Conservation (phyloP, 37 sponge, comb jelly and placozoan genomes). For the Crambe crambe region DNA sequence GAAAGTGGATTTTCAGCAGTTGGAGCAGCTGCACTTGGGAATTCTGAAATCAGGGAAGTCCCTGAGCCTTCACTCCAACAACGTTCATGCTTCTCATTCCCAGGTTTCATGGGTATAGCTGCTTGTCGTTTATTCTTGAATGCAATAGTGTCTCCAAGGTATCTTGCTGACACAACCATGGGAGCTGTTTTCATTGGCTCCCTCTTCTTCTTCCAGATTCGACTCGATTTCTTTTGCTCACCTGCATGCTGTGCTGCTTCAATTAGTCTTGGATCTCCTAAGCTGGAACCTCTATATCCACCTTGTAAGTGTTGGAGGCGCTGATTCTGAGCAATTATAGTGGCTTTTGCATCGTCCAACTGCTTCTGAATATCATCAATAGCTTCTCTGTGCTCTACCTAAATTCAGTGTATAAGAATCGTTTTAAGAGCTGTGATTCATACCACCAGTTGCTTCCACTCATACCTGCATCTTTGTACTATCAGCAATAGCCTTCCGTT, state of each 20-base stretch:
- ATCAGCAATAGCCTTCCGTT: neutral
- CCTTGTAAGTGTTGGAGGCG: neutral
- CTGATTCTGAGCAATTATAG: neutral
- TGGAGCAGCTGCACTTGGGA: too few species aligned
- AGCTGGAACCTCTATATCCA: neutral
- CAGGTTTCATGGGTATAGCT: too few species aligned
- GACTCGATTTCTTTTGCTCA: too few species aligned
- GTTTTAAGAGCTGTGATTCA: neutral
- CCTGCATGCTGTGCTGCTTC: too few species aligned
- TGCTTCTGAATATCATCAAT: neutral
- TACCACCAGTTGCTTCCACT: neutral
- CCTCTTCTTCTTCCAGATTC: neutral
- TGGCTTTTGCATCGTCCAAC: neutral
- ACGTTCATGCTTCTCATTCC: too few species aligned
- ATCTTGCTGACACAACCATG: neutral
- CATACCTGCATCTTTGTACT: slow-evolving; percentile 5
- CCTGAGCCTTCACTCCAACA: too few species aligned
- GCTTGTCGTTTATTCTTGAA: neutral
- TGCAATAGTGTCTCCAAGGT: slow-evolving; percentile 1
- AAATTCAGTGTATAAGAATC: neutral
- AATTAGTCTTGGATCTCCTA: too few species aligned
- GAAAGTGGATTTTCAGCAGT: too few species aligned
- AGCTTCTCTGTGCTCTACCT: neutral
- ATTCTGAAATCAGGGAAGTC: too few species aligned
- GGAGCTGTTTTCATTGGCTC: neutral